Conservation (phyloP, 2,797 vertebrate species). For the Pipistrellus pipistrellus region DNA sequence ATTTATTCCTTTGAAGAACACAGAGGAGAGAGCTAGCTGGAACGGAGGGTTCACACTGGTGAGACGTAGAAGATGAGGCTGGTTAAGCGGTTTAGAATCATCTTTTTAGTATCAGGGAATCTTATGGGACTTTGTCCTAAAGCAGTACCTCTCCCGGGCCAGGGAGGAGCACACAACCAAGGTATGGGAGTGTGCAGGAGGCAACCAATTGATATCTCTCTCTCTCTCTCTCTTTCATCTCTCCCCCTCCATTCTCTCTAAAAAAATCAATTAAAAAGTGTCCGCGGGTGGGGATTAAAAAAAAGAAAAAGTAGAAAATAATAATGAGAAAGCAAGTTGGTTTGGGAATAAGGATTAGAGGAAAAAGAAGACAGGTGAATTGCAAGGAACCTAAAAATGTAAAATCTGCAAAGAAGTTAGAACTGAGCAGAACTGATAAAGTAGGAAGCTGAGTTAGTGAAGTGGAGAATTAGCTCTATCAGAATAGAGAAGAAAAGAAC, state of each 20-base stretch:
- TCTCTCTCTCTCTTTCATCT: too few relatives aligned
- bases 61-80: not conserved
- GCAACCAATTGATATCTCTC: too few relatives aligned
- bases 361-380: not conserved
- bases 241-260: too few relatives aligned
- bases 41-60: not conserved
- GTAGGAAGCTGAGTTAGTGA: not conserved
- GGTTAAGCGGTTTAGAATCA: not conserved
- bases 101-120: not conserved
- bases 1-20: conserved; percentile 11
- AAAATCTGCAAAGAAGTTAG: not conserved
- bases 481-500: not conserved
- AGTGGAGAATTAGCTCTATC: not conserved
- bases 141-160: not conserved
- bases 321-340: not conserved
- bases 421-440: not conserved
- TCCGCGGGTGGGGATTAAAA: too few relatives aligned
- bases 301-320: not conserved
- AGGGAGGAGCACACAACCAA: too few relatives aligned
- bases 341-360: not conserved
- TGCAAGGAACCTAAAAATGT: not conserved
- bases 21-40: not conserved
- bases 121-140: not conserved
- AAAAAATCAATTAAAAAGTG: too few relatives aligned
- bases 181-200: too few relatives aligned